phyloP scores from a whole-genome alignment of 2,113 vertebrate genomes.

The Caranx melampygus region DNA sequence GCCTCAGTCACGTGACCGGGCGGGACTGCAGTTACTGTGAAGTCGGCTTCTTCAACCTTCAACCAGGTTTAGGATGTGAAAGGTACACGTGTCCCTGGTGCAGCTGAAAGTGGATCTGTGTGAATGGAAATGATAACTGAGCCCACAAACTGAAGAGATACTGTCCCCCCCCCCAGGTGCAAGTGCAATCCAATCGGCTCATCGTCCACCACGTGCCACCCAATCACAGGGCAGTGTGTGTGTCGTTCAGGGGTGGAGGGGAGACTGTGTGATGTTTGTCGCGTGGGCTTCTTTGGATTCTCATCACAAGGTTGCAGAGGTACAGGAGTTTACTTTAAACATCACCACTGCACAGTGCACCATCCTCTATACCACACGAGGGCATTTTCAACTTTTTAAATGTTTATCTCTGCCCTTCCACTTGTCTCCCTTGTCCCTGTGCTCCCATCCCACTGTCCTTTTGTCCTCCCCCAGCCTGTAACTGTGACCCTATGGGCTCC shows the following conservation, averaged over 20 bases:
- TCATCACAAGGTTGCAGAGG: slow-evolving; percentile 92
- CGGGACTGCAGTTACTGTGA: slow-evolving; percentile 87
- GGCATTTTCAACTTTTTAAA: slow-evolving; percentile 20
- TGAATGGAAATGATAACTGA: not conserved
- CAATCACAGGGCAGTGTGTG: slow-evolving; percentile 87
- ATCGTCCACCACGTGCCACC: slow-evolving; percentile 81
- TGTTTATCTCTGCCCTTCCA: slow-evolving; percentile 24
- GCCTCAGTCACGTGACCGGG: slow-evolving; percentile 86
- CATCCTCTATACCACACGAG: slow-evolving; percentile 28
- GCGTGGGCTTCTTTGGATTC: slow-evolving; percentile 90
- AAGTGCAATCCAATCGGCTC: slow-evolving; percentile 88
- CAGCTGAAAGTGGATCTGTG: not conserved
- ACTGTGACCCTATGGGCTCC: slow-evolving; percentile 92
- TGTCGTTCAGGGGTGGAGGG: slow-evolving; percentile 88
- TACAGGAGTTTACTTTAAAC: slow-evolving; percentile 66
- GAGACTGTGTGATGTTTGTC: slow-evolving; percentile 85
- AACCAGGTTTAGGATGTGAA: slow-evolving; percentile 84
- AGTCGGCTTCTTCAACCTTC: slow-evolving; percentile 87
- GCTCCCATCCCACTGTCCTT: not conserved
- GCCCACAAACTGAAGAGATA: not conserved
- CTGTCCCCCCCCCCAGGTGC: slow-evolving; percentile 82
- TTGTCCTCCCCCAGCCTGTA: slow-evolving; percentile 84
- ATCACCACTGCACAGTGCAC: slow-evolving; percentile 14
- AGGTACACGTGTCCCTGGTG: slow-evolving; percentile 77
- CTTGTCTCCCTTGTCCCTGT: not conserved